Conservation (phyloP, 64 coral and sea anemone genomes). For the Platygyra sinensis region DNA sequence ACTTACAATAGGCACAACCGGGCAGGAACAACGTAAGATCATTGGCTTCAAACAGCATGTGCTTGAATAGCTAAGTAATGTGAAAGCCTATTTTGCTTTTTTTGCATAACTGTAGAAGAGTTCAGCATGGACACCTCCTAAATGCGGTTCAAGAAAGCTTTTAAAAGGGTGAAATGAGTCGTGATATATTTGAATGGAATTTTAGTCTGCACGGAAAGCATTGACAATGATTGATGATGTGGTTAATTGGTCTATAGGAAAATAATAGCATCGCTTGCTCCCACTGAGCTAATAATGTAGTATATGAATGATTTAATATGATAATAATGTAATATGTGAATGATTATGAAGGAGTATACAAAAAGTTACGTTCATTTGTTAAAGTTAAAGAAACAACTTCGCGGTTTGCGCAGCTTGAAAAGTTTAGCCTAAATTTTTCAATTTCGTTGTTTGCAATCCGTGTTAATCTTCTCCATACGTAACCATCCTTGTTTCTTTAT, state of each 20-base stretch:
- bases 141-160: not conserved
- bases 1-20: not conserved
- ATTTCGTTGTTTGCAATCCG: no score
- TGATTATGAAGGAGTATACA: not conserved
- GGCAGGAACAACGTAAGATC: not conserved
- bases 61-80: not conserved
- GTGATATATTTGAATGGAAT: not conserved
- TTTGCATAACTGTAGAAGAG: not conserved
- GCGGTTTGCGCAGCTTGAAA: no score
- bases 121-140: not conserved
- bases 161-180: not conserved
- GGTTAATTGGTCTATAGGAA: not conserved
- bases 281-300: not conserved
- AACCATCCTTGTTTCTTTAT: no score
- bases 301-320: not conserved
- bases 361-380: not conserved
- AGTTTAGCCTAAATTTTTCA: no score
- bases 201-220: not conserved
- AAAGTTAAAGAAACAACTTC: not conserved
- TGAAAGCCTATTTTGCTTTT: not conserved
- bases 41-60: not conserved
- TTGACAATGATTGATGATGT: no score
- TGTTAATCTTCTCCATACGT: no score
- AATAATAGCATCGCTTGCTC: not conserved
- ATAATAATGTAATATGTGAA: no score